These are phyloP conservation scores for Oxyruncus cristatus DNA, from an alignment of 2,113 vertebrate genomes.

Conservation along the genomic window DNA sequence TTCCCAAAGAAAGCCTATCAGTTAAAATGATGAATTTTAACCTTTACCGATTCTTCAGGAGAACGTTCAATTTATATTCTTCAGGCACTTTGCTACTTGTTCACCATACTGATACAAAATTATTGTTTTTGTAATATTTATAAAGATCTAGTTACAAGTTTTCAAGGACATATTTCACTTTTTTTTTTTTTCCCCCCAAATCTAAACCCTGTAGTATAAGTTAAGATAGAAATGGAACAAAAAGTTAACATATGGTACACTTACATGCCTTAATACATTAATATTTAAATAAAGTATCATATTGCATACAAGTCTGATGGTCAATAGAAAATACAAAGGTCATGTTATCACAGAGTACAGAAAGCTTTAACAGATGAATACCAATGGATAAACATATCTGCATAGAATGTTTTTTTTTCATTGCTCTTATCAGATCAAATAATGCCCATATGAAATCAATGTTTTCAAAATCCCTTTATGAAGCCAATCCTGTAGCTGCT, in stretches of 20 bases:
- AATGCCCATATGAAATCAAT: slow-evolving; percentile 11
- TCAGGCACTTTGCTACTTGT: slow-evolving; percentile 71
- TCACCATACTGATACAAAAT: slow-evolving; percentile 79
- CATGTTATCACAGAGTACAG: slow-evolving; percentile 42
- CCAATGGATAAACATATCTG: slow-evolving; percentile 43
- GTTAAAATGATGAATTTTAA: slow-evolving; percentile 87
- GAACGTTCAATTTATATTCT: slow-evolving; percentile 82
- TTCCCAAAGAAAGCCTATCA: slow-evolving; percentile 78
- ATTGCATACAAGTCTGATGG: slow-evolving; percentile 23
- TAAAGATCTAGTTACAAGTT: slow-evolving; percentile 65
- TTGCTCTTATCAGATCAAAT: not conserved
- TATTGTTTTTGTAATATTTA: slow-evolving; percentile 80
- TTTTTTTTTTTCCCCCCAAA: slow-evolving; percentile 24
- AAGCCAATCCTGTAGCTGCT: not conserved
- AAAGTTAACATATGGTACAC: slow-evolving; percentile 20
- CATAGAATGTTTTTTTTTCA: slow-evolving; percentile 3
- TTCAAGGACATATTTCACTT: slow-evolving; percentile 70
- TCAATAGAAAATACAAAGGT: slow-evolving; percentile 68
- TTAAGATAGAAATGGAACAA: slow-evolving; percentile 9
- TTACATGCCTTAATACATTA: slow-evolving; percentile 55
- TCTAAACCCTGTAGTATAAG: slow-evolving; percentile 44
- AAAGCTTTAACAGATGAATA: slow-evolving; percentile 44
- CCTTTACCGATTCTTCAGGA: slow-evolving; percentile 79
- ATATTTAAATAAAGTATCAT: slow-evolving; percentile 57
- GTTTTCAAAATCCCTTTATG: not conserved